phyloP scores from a whole-genome alignment of 2,888 invertebrate species.

The Oscheius onirici region DNA sequence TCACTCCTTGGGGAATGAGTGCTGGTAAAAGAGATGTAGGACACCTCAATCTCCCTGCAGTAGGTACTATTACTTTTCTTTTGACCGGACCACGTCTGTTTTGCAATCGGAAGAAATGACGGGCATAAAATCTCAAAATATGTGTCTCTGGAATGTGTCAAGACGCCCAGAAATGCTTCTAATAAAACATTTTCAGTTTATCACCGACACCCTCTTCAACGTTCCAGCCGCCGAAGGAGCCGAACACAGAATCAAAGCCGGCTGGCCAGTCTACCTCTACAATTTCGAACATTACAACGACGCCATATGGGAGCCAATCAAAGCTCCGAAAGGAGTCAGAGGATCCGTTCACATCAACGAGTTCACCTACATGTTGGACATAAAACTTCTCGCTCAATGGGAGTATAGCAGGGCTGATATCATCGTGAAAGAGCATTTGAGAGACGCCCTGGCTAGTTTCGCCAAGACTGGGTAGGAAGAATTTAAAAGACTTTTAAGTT shows the following conservation, averaged over 20 bases:
- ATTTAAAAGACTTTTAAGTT: no score
- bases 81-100: no score
- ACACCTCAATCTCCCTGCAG: constrained; percentile 37
- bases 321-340: constrained; percentile 21
- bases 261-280: constrained; percentile 31
- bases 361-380: constrained; percentile 30
- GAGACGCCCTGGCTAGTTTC: constrained; percentile 21
- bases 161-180: no score
- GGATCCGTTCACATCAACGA: constrained; percentile 32
- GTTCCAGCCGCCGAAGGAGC: constrained; percentile 16
- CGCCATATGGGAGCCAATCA: neutral
- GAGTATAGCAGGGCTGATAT: constrained; percentile 10
- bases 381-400: constrained; percentile 12
- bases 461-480: constrained; percentile 12
- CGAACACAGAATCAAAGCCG: neutral
- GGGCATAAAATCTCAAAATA: no score
- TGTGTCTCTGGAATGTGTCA: no score
- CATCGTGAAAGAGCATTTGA: constrained; percentile 11
- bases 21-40: constrained; percentile 46
- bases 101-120: no score
- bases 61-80: no score
- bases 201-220: constrained; percentile 20
- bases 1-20: constrained; percentile 50
- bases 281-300: constrained; percentile 27
- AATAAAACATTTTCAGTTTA: constrained; percentile 7